Evolutionary conservation across 2,113 vertebrate species (phyloP).

Genomic region (Notiomystis cincta): DNA sequence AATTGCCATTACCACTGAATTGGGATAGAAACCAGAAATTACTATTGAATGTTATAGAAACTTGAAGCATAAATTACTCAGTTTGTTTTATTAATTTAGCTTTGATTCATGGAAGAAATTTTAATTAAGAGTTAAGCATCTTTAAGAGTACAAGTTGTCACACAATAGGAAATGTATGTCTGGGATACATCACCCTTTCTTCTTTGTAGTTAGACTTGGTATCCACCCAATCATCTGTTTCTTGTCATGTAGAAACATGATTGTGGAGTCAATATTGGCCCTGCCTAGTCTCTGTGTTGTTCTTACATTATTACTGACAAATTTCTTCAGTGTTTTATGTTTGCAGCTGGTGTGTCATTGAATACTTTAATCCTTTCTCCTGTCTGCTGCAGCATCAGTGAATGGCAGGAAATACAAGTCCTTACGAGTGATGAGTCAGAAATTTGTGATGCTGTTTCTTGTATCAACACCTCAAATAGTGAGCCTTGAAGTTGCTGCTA

Average conservation of each 20-base stretch:
- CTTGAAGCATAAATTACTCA: neutral
- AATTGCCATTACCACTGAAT: neutral
- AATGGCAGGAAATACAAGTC: slow-evolving; percentile 97
- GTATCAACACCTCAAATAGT: slow-evolving; percentile 88
- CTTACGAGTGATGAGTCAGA: slow-evolving; percentile 95
- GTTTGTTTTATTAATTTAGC: neutral
- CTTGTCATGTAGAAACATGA: neutral
- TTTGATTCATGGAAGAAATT: neutral
- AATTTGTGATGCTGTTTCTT: slow-evolving; percentile 97
- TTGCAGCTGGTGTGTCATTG: slow-evolving; percentile 19
- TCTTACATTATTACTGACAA: neutral
- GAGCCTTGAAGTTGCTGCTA: slow-evolving; percentile 91
- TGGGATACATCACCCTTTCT: neutral
- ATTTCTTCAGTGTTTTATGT: neutral
- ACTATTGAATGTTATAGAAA: neutral
- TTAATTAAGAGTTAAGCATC: neutral
- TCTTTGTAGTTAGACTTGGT: neutral
- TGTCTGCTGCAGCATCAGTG: slow-evolving; percentile 79
- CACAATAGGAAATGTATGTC: neutral
- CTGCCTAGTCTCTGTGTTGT: neutral
- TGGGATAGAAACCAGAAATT: neutral
- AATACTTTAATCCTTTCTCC: slow-evolving; percentile 36
- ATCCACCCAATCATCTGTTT: neutral
- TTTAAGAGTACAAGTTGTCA: neutral
- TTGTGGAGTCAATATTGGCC: neutral